Percentiles rank a stretch among this genome's conserved stretches.
phyloP scores from a whole-genome alignment of 2,888 invertebrate species.

The Sabatieria punctata region DNA sequence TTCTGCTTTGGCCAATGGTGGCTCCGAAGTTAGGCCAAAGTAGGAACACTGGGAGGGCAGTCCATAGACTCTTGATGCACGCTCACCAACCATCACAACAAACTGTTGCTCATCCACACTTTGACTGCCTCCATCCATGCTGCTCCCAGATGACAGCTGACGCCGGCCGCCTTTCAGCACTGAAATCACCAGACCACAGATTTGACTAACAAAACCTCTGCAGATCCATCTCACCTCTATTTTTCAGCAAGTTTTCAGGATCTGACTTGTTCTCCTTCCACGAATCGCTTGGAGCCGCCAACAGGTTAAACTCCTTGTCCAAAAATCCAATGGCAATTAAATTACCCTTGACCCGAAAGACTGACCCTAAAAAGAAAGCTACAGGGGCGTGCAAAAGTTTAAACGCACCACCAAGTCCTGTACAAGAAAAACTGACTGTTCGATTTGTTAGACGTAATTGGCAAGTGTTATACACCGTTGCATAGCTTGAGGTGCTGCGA shows the following conservation, averaged over 20 bases:
- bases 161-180: too few relatives aligned
- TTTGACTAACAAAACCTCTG: not conserved
- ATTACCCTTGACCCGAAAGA: slow-evolving; percentile 86
- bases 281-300: slow-evolving; percentile 70
- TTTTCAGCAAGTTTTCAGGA: slow-evolving; percentile 31
- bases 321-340: slow-evolving; percentile 85
- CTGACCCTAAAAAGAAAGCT: slow-evolving; percentile 51
- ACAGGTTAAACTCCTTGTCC: slow-evolving; percentile 78
- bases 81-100: not conserved
- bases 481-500: too few relatives aligned
- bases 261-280: slow-evolving; percentile 60
- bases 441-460: too few relatives aligned
- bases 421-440: not conserved
- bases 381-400: too few relatives aligned
- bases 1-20: not conserved
- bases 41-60: not conserved
- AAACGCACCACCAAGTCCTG: too few relatives aligned
- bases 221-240: not conserved
- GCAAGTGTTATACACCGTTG: too few relatives aligned
- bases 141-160: too few relatives aligned
- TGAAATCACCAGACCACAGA: too few relatives aligned
- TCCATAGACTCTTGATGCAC: slow-evolving; percentile 30
- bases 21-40: not conserved
- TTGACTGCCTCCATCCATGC: not conserved
- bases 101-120: slow-evolving; percentile 31